A percentile compares a stretch with the other conserved stretches of the same genome.
Conservation (phyloP, 2,888 invertebrate genomes). For the Busseola fusca region DNA sequence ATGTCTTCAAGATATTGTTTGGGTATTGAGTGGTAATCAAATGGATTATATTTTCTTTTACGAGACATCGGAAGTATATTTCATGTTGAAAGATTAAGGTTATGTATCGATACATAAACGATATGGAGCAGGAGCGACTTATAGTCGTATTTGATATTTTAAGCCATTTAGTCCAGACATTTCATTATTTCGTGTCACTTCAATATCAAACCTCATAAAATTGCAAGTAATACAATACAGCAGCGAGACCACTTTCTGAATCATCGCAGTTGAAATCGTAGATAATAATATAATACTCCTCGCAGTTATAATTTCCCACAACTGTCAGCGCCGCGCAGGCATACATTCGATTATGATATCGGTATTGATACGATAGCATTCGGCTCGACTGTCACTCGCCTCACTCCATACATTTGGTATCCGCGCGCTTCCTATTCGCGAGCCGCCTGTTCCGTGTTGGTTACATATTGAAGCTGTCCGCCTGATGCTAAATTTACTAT, state of each 20-base stretch:
- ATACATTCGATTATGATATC: conserved; percentile 52
- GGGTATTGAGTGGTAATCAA: conserved; percentile 17
- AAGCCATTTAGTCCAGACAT: neutral
- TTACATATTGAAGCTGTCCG: conserved; percentile 36
- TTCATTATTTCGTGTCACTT: conserved; percentile 14
- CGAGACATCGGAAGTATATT: neutral
- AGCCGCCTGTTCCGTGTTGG: conserved; percentile 19
- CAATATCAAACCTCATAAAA: conserved; percentile 37
- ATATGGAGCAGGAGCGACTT: neutral
- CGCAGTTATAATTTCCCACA: conserved; percentile 34
- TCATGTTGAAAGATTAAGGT: neutral
- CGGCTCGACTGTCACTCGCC: conserved; percentile 25
- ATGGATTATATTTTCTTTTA: neutral
- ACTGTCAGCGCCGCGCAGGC: conserved; percentile 49
- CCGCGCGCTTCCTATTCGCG: conserved; percentile 47
- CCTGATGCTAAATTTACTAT: conserved; percentile 21
- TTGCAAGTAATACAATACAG: conserved; percentile 11
- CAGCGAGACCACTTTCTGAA: conserved; percentile 12
- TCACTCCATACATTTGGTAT: conserved; percentile 47
- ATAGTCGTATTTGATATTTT: neutral
- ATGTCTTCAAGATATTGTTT: conserved; percentile 16
- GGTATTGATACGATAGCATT: conserved; percentile 20
- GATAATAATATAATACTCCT: conserved; percentile 9
- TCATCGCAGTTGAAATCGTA: conserved; percentile 18
- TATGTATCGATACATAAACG: neutral